Percentiles rank a stretch among this genome's conserved stretches.
Conservation (phyloP, 2,888 invertebrate genomes). For the Dolichomitus sp. region DNA sequence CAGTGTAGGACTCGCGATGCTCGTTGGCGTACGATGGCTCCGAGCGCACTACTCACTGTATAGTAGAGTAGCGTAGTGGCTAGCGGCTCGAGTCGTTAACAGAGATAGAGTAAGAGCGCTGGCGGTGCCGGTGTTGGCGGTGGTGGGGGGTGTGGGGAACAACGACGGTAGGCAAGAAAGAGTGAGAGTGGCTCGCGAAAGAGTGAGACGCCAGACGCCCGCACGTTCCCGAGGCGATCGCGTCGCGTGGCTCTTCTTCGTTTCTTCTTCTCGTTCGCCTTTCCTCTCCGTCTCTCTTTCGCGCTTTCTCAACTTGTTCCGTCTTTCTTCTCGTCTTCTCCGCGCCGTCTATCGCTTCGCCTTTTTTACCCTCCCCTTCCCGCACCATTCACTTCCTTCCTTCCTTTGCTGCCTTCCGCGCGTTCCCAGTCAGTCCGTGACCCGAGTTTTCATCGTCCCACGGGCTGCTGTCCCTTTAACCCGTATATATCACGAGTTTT, state of each 20-base stretch:
- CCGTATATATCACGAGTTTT: slow-evolving; percentile 21
- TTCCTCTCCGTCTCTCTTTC: slow-evolving; percentile 48
- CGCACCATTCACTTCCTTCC: slow-evolving; percentile 58
- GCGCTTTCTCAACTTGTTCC: slow-evolving; percentile 62
- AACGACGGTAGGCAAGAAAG: slow-evolving; percentile 54
- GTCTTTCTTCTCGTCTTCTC: slow-evolving; percentile 63
- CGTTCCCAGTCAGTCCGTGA: slow-evolving; percentile 67
- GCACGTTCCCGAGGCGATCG: slow-evolving; percentile 66
- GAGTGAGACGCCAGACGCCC: slow-evolving; percentile 59
- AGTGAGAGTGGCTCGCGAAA: slow-evolving; percentile 8
- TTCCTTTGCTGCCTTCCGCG: slow-evolving; percentile 63
- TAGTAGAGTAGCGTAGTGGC: slow-evolving; percentile 64
- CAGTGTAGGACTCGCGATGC: slow-evolving; percentile 20
- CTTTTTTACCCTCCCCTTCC: slow-evolving; percentile 52
- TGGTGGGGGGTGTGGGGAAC: neutral
- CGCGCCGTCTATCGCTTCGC: slow-evolving; percentile 49
- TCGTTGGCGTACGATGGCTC: slow-evolving; percentile 57
- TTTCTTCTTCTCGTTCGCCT: slow-evolving; percentile 39
- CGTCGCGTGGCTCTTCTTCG: slow-evolving; percentile 65
- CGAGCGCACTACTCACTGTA: slow-evolving; percentile 65
- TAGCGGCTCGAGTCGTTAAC: slow-evolving; percentile 52
- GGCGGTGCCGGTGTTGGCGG: slow-evolving; percentile 19
- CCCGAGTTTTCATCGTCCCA: slow-evolving; percentile 68
- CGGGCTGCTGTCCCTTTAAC: slow-evolving; percentile 61
- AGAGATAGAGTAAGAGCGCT: slow-evolving; percentile 38